A percentile compares a stretch with the other conserved stretches of the same genome.
Conservation (phyloP, 2,797 vertebrate genomes). For the Sandelia bainsii region DNA sequence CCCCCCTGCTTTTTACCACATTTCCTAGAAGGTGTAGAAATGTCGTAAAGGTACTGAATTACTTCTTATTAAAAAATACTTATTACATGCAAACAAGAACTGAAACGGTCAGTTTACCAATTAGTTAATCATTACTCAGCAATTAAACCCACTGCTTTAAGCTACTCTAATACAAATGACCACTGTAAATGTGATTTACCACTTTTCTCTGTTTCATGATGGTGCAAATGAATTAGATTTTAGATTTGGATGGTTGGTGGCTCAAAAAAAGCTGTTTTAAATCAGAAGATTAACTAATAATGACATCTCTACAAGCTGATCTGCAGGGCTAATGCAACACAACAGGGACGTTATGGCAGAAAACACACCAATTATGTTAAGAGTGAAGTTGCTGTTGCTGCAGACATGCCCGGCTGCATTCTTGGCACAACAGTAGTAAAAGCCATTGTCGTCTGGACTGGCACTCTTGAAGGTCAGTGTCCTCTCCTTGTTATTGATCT, state of each 20-base stretch:
- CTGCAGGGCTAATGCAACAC: no score
- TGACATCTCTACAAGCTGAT: no score
- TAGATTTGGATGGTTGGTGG: no score
- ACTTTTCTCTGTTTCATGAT: neutral
- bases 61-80: neutral
- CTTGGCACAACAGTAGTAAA: slow-evolving; percentile 94
- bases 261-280: no score
- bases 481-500: slow-evolving; percentile 92
- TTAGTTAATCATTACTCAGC: neutral
- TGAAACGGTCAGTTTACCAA: neutral
- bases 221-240: no score
- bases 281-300: no score
- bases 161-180: no score
- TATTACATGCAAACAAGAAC: neutral
- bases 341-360: neutral
- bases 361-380: slow-evolving; percentile 89
- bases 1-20: neutral
- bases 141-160: neutral
- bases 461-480: slow-evolving; percentile 88
- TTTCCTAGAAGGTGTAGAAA: slow-evolving; percentile 37
- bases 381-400: slow-evolving; percentile 92
- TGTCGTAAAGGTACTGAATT: slow-evolving; percentile 5
- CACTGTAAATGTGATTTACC: no score
- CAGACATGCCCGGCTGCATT: slow-evolving; percentile 90
- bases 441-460: slow-evolving; percentile 88